phyloP scores from a whole-genome alignment of 2,888 invertebrate genomes.

The Oxyteleia sp. region DNA sequence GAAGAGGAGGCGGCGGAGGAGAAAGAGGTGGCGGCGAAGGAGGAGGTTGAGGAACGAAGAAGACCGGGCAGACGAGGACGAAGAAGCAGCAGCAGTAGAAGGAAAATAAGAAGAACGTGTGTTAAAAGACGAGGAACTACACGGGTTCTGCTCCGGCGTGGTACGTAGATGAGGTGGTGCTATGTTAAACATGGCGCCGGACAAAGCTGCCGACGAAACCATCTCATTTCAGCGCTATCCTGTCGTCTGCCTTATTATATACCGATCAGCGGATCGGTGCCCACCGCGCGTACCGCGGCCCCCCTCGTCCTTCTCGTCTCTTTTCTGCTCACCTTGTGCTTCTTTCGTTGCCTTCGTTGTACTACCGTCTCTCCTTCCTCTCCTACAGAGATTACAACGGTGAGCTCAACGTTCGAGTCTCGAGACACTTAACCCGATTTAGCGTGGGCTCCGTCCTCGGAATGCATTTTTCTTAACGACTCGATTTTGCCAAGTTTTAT shows the following conservation, averaged over 20 bases:
- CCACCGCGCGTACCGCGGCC: slow-evolving; percentile 72
- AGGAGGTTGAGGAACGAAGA: slow-evolving; percentile 41
- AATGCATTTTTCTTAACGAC: slow-evolving; percentile 75
- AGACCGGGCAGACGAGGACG: slow-evolving; percentile 26
- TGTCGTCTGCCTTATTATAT: slow-evolving; percentile 80
- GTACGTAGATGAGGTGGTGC: slow-evolving; percentile 85
- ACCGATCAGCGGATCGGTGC: slow-evolving; percentile 75
- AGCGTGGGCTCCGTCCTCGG: slow-evolving; percentile 67
- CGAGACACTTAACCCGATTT: slow-evolving; percentile 74
- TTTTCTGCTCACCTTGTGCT: slow-evolving; percentile 56
- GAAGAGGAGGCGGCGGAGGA: slow-evolving; percentile 6
- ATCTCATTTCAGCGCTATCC: slow-evolving; percentile 84
- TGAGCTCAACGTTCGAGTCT: slow-evolving; percentile 69
- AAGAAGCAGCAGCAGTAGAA: slow-evolving; percentile 35
- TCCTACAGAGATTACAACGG: slow-evolving; percentile 65
- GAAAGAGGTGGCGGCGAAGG: no score
- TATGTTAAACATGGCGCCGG: slow-evolving; percentile 84
- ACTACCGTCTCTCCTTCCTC: slow-evolving; percentile 55
- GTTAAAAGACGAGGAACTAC: slow-evolving; percentile 74
- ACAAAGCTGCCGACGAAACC: slow-evolving; percentile 77
- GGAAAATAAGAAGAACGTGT: slow-evolving; percentile 70
- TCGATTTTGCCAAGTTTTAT: slow-evolving; percentile 74
- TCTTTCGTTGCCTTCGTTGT: slow-evolving; percentile 53
- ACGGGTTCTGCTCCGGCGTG: slow-evolving; percentile 71
- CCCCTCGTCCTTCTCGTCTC: slow-evolving; percentile 58